phyloP scores from a whole-genome alignment of 2,888 invertebrate species.

The Petrophora chlorosata region DNA sequence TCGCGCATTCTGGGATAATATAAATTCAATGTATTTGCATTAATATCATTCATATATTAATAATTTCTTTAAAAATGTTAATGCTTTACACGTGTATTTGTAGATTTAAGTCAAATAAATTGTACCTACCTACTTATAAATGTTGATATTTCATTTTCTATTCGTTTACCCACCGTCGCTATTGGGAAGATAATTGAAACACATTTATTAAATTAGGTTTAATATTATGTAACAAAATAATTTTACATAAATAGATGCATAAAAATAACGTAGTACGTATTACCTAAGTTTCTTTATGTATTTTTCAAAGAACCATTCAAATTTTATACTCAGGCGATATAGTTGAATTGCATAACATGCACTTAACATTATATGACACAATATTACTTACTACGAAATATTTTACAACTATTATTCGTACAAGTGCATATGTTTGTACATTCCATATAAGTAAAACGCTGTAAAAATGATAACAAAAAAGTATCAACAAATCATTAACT shows the following conservation, averaged over 20 bases:
- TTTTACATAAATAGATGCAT: constrained; percentile 30
- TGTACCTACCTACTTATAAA: constrained; percentile 55
- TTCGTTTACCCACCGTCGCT: not conserved
- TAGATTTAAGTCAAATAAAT: constrained; percentile 75
- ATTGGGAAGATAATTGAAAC: not conserved
- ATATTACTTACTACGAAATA: constrained; percentile 25
- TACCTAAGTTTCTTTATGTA: constrained; percentile 1
- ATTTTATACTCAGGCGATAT: constrained; percentile 4
- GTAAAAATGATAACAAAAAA: too few species aligned
- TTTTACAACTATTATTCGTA: constrained; percentile 25
- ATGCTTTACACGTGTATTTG: constrained; percentile 67
- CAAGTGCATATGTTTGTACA: constrained; percentile 1
- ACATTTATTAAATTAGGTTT: constrained; percentile 22
- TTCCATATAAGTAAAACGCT: too few species aligned
- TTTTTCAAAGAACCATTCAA: constrained; percentile 8
- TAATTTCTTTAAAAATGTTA: constrained; percentile 46
- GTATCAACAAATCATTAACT: too few species aligned
- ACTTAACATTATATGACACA: constrained; percentile 34
- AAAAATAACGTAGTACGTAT: constrained; percentile 17
- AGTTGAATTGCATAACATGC: constrained; percentile 3
- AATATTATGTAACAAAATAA: constrained; percentile 35
- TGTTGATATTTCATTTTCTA: constrained; percentile 20
- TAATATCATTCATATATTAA: constrained; percentile 26
- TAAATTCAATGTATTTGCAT: constrained; percentile 28
- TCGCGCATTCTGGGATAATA: constrained; percentile 18